Evolutionary conservation across 2,888 invertebrate genomes (phyloP).

Genomic region (Cyaniris semiargus): DNA sequence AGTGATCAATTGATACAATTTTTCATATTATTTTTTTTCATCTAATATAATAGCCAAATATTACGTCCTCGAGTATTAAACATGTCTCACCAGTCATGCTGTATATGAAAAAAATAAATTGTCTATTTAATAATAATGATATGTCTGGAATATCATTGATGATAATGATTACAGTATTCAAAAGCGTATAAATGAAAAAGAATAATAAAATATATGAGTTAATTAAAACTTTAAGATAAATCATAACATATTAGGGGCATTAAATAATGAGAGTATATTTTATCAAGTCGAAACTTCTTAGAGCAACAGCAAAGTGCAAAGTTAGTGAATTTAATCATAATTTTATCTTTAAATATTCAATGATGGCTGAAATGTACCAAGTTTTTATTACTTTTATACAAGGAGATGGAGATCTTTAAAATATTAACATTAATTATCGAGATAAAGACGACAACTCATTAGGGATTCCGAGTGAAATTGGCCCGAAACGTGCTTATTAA

Average conservation of each 20-base stretch:
- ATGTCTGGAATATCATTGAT: too few species aligned
- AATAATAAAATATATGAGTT: background rate
- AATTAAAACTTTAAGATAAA: background rate
- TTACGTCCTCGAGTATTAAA: too few species aligned
- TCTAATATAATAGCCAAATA: too few species aligned
- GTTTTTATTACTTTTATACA: slow-evolving; percentile 16
- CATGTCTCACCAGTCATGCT: too few species aligned
- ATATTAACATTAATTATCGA: slow-evolving; percentile 15
- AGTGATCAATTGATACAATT: too few species aligned
- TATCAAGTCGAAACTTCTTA: background rate
- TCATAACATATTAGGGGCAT: background rate
- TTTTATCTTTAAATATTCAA: slow-evolving; percentile 21
- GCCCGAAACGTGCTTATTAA: background rate
- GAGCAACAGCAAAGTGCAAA: background rate
- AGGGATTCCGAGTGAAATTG: background rate
- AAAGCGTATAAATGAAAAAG: too few species aligned
- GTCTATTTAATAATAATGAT: too few species aligned
- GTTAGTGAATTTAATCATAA: slow-evolving; percentile 21
- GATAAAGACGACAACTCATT: background rate
- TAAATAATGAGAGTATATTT: background rate
- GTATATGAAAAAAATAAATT: too few species aligned
- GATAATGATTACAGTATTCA: too few species aligned
- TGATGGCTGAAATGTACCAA: slow-evolving; percentile 14
- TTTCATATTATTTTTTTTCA: too few species aligned
- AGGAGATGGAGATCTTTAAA: background rate